phyloP scores from a whole-genome alignment of 92 coral and sea anemone genomes.

The Epizoanthus scotinus region DNA sequence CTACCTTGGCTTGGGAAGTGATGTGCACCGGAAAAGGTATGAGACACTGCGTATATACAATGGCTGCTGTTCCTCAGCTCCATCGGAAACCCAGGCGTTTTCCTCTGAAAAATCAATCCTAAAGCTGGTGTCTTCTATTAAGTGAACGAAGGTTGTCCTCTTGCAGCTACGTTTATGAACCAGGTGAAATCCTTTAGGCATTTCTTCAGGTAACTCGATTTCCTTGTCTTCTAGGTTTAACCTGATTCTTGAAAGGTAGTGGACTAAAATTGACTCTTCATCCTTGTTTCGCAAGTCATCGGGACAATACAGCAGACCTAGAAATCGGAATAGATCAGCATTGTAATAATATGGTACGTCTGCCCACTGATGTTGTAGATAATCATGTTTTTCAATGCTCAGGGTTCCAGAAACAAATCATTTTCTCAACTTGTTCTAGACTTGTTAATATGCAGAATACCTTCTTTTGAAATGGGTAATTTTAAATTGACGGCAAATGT shows the following conservation, averaged over 20 bases:
- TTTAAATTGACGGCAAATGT: too few relatives aligned
- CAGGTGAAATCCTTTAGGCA: slow-evolving; percentile 16
- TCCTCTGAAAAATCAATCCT: slow-evolving; percentile 3
- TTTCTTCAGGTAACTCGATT: slow-evolving; percentile 13
- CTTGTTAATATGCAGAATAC: too few relatives aligned
- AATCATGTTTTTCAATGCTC: too few relatives aligned
- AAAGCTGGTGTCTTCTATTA: slow-evolving; percentile 8
- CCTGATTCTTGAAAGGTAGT: slow-evolving; percentile 1
- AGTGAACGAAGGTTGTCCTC: slow-evolving; percentile 1
- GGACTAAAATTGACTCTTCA: slow-evolving; percentile 6
- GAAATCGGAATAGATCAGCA: neutral
- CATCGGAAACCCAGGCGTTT: slow-evolving; percentile 5
- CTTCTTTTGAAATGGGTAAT: too few relatives aligned
- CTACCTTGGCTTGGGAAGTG: too few relatives aligned
- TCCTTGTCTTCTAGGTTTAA: neutral
- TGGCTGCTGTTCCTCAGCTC: neutral
- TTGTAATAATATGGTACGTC: too few relatives aligned
- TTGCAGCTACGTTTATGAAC: slow-evolving; percentile 3
- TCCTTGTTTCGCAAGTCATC: neutral
- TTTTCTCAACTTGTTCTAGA: too few relatives aligned
- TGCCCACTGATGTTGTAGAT: too few relatives aligned
- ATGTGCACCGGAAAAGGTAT: too few relatives aligned
- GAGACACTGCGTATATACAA: too few relatives aligned
- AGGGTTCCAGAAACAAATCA: too few relatives aligned
- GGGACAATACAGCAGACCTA: neutral